These are phyloP conservation scores for Peucedramus taeniatus DNA, from an alignment of 2,113 vertebrate genomes.

Conservation along the genomic window DNA sequence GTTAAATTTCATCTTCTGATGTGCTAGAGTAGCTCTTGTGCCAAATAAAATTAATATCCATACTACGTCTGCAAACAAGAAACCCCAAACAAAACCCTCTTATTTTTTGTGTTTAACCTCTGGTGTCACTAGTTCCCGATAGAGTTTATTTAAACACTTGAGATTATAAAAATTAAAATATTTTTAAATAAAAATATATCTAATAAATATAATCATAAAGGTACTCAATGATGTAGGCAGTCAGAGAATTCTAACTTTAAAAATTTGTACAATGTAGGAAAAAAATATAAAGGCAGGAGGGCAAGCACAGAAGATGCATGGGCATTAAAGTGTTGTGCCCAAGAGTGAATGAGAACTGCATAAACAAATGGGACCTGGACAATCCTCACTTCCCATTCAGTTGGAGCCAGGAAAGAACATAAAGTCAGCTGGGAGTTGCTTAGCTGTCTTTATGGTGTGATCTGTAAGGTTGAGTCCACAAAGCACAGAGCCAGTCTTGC, in stretches of 20 bases:
- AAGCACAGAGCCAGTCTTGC: not conserved
- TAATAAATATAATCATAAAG: not conserved
- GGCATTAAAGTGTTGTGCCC: not conserved
- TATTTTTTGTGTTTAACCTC: not conserved
- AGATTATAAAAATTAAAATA: not conserved
- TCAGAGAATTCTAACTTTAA: not conserved
- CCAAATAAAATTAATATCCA: not conserved
- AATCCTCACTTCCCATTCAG: not conserved
- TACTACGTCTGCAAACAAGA: not conserved
- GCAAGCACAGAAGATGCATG: not conserved
- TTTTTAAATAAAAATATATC: not conserved
- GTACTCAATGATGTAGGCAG: not conserved
- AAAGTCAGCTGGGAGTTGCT: not conserved
- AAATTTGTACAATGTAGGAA: not conserved
- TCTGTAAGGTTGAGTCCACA: not conserved
- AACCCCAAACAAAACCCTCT: not conserved
- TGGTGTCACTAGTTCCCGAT: not conserved
- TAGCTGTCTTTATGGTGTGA: not conserved
- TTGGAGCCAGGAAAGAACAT: not conserved
- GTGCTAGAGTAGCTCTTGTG: not conserved
- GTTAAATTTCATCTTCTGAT: not conserved
- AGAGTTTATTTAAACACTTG: not conserved
- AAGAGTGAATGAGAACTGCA: not conserved
- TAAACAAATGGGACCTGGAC: not conserved
- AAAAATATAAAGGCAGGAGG: not conserved